Base-by-base conservation (phyloP, 2,888 invertebrate species). In the Campopleginae sp. region DNA sequence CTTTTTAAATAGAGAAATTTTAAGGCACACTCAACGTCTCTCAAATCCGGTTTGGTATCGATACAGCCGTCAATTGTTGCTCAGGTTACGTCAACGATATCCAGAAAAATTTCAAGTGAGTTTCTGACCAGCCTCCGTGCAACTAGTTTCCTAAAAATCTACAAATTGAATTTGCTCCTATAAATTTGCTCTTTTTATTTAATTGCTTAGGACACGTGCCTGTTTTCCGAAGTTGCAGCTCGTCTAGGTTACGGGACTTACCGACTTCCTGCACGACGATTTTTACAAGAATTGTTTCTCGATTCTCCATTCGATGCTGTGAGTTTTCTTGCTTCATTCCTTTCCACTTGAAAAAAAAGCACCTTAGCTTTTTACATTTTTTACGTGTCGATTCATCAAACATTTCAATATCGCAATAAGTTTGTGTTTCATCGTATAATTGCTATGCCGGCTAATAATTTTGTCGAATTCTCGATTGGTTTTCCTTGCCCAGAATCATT, bases 251-350 rank as follows among this genome's bases (percentile, higher is more conserved):
- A 96, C 77, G 97, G 96, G 92, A 96, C 97, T 63, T 98, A 98
- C 94, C 96, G 98, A 91, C 94, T 98, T 91, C 95, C 96, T 85
- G 96, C 98, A 2, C 95, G 99, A 14, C 95, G 98, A 80, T 98
- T 98, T 94, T 94, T 99, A 44, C 99, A 99, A 93, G 99, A 99
- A 93, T 95, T 99, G 51, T 99, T 99, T 94, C 95, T 98, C 74
- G 99, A 99, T 91, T 95, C 97, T 33, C 95, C 95, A 90, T 98
- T 97, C 92, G 96, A 96, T 71, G 95, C 93, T 88, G 94, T 94
- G 90, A 91, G 90, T 90, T 75, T 85, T 78, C 38, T 31, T 51
- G 44, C 76, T 14, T 27, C 27, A 46, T 23, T 46, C 1, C 27
- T 5, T 14, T 23, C 14, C 44, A 61, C 14, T 61, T 27, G 4